Base-by-base conservation (phyloP, 2,888 invertebrate species). In the Andrena praecox region DNA sequence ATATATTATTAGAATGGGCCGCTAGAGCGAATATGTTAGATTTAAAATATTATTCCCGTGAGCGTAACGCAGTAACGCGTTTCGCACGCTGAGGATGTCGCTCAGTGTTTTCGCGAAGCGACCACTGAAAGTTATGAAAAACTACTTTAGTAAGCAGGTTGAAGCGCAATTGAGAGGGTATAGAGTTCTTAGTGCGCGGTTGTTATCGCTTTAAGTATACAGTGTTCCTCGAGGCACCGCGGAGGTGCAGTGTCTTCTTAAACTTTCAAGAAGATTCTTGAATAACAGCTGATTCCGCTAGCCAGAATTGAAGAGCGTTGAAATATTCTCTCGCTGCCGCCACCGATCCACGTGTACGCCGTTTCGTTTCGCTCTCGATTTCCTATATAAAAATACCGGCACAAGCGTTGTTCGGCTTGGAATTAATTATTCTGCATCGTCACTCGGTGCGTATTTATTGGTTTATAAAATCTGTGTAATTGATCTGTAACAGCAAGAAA, bases 181-280 rank as follows among this genome's bases (percentile, higher is more conserved):
- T 52, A 63, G 63, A 6, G 29, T 63, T 63, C 42, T 74, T 74
- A 74, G 24, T 31, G 20, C 31, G 16, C 24, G 29, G 33, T 33
- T 29, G 67, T 74, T 74, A 74, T 74, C 68, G 16, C 35, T 10
- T 50, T 68, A 7, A 16, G 60, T 48, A 60, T 31, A 60, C 48
- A 31, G 31, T n/a, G 35, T 54, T 42, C 4, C 20, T n/a, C 20
- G n/a, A n/a, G 56, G 33, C 67, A 73, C 67, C 56, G 20, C 29
- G 24, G 8, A 24, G 42, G 42, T 27, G 31, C n/a, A 33, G n/a
- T 16, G 1, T n/a, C 20, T 70, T 76, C 35, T 24, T 16, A 12
- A 42, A 6, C 20, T 48, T 52, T 42, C 42, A 31, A 42, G 35
- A 56, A 12, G 3, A 31, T 24, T 56, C 68, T 24, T 33, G 27